Evolutionary conservation across 2,888 invertebrate genomes (phyloP).

Genomic region (Seladonia tumulorum): DNA sequence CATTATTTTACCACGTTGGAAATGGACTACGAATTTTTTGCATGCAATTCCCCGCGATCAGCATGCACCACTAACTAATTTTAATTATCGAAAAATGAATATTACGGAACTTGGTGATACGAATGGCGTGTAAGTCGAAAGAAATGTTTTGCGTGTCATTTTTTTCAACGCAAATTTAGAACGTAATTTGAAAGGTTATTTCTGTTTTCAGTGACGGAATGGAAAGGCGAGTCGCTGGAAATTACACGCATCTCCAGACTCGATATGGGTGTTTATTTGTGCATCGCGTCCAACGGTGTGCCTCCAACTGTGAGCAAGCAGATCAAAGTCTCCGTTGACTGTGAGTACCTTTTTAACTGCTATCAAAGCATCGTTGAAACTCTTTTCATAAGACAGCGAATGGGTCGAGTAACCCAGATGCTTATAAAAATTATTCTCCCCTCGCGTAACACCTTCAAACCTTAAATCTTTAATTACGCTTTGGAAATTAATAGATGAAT

Average conservation of each 20-base stretch:
- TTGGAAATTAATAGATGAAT: background rate
- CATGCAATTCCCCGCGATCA: background rate
- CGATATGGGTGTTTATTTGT: conserved; percentile 96
- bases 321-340: conserved; percentile 97
- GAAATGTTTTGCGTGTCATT: background rate
- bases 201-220: conserved; percentile 89
- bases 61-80: background rate
- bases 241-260: conserved; percentile 93
- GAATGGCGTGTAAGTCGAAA: background rate
- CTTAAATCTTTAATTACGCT: background rate
- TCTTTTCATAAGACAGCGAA: background rate
- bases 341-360: conserved; percentile 87
- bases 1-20: background rate
- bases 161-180: conserved; percentile 10
- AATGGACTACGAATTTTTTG: background rate
- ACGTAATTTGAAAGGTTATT: background rate
- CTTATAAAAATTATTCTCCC: background rate
- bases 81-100: background rate
- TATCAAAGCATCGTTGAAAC: background rate
- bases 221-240: conserved; percentile 93
- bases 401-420: background rate
- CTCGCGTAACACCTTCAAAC: background rate
- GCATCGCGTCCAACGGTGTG: conserved; percentile 95
- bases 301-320: conserved; percentile 96
- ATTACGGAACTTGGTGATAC: background rate